These are phyloP conservation scores for Teleogryllus oceanicus DNA, from an alignment of 2,888 invertebrate genomes.

Conservation along the genomic window DNA sequence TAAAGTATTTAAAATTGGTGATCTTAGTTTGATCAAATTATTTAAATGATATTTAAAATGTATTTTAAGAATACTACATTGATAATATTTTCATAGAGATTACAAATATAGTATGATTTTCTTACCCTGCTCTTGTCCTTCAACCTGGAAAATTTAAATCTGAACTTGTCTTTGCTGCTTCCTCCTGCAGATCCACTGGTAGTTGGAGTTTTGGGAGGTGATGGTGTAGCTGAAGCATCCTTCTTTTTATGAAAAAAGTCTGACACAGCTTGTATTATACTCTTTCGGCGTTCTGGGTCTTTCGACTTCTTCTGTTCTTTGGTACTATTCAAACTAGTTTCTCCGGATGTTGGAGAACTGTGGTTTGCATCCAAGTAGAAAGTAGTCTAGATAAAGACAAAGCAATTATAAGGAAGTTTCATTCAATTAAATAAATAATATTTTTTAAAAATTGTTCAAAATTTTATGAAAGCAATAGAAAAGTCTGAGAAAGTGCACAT, in stretches of 20 bases:
- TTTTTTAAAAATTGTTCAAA: background rate
- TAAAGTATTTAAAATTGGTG: no score
- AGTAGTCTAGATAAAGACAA: constrained; percentile 21
- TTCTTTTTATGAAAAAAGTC: constrained; percentile 76
- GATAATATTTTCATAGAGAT: constrained; percentile 31
- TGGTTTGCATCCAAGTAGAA: constrained; percentile 25
- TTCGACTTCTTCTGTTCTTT: constrained; percentile 51
- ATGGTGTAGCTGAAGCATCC: constrained; percentile 51
- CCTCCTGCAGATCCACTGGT: constrained; percentile 42
- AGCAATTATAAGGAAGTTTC: background rate
- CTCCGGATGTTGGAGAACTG: background rate
- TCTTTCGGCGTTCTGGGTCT: constrained; percentile 70
- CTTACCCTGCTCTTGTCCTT: constrained; percentile 64
- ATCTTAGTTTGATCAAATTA: no score
- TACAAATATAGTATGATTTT: constrained; percentile 19
- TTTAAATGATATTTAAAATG: no score
- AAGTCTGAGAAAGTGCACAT: background rate
- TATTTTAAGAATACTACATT: background rate
- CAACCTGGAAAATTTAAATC: constrained; percentile 59
- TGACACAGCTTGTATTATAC: constrained; percentile 79
- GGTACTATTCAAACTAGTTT: background rate
- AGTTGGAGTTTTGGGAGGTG: constrained; percentile 40
- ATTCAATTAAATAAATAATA: background rate
- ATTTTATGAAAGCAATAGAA: background rate
- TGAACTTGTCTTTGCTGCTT: constrained; percentile 52